Evolutionary conservation across 1,140 invertebrate genomes (phyloP).

Genomic region (Zaprionus gabonicus): DNA sequence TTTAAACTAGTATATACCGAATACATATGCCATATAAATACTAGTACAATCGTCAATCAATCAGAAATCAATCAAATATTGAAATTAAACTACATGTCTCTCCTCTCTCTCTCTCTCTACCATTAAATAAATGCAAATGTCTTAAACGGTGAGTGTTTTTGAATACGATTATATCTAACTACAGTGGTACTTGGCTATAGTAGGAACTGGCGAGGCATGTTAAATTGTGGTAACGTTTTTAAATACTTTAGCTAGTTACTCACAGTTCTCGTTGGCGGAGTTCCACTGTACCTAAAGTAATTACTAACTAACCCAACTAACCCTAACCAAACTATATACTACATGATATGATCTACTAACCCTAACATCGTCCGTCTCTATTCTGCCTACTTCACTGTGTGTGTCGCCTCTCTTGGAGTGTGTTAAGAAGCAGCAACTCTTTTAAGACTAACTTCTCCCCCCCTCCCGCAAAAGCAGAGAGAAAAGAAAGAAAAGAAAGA

Average conservation of each 20-base stretch:
- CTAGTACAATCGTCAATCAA: conserved; percentile 35
- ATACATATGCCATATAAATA: conserved; percentile 36
- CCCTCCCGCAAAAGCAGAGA: neutral
- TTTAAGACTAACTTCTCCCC: conserved; percentile 36
- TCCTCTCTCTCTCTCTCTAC: conserved; percentile 47
- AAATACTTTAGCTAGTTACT: neutral
- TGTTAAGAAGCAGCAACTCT: conserved; percentile 17
- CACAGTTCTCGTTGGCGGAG: neutral
- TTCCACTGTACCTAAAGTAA: neutral
- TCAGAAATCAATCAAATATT: conserved; percentile 48
- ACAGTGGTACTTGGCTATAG: neutral
- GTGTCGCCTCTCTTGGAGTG: neutral
- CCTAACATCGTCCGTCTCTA: conserved; percentile 32
- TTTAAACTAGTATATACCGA: conserved; percentile 32
- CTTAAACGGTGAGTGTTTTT: conserved; percentile 84
- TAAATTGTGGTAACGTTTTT: neutral
- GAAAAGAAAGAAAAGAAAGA: neutral
- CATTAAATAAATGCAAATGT: conserved; percentile 72
- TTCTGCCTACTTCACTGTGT: neutral
- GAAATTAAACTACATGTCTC: conserved; percentile 68
- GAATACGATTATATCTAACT: conserved; percentile 66
- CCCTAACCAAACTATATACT: conserved; percentile 6
- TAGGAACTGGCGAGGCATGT: neutral
- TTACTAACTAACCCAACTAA: conserved; percentile 49
- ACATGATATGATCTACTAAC: conserved; percentile 14